Evolutionary conservation across 2,797 vertebrate genomes (phyloP).

Genomic region (Hypotaenidia okinawae): DNA sequence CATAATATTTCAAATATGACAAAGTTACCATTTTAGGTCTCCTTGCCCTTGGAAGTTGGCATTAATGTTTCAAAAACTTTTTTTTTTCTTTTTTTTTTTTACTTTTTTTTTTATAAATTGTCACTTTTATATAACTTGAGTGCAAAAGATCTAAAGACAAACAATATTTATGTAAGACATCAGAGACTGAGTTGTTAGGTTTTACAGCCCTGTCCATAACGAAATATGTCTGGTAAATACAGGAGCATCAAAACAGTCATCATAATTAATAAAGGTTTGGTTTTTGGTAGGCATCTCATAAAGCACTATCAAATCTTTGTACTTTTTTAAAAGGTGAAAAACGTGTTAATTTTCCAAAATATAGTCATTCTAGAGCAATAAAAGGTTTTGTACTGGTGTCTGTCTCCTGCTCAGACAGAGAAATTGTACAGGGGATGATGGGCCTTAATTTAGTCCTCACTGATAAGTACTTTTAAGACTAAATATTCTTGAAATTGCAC

Average conservation of each 20-base stretch:
- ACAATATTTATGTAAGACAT: not conserved
- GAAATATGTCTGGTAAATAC: not conserved
- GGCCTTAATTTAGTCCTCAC: constrained; percentile 23
- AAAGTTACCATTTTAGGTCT: not conserved
- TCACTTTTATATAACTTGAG: not conserved
- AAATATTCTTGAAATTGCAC: constrained; percentile 49
- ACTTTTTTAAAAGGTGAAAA: not conserved
- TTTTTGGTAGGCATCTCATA: not conserved
- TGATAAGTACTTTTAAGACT: constrained; percentile 35
- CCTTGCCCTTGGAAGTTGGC: not conserved
- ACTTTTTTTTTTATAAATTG: not conserved
- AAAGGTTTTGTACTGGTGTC: not conserved
- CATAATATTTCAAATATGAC: not conserved
- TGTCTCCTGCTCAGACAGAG: not conserved
- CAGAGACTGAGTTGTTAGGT: not conserved
- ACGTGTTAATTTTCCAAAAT: not conserved
- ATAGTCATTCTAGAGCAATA: not conserved
- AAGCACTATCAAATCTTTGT: not conserved
- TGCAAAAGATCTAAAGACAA: not conserved
- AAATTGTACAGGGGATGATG: constrained; percentile 5
- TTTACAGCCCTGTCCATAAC: not conserved
- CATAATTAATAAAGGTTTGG: not conserved
- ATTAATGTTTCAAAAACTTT: not conserved
- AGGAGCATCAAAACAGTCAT: not conserved
- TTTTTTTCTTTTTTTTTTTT: not conserved